phyloP scores from a whole-genome alignment of 2,888 invertebrate species.

The Cheilosia impressa region DNA sequence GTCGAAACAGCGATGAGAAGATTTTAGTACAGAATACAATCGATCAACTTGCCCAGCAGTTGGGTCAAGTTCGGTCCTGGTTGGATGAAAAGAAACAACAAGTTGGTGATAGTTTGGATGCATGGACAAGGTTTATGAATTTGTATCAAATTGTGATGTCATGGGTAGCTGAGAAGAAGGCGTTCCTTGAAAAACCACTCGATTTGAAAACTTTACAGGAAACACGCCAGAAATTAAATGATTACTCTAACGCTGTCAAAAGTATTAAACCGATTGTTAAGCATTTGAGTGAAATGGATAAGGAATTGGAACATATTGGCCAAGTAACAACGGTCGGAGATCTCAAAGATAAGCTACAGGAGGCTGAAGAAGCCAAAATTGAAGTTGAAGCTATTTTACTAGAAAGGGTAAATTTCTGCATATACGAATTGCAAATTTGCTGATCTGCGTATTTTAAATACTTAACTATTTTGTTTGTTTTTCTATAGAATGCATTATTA shows the following conservation, averaged over 20 bases:
- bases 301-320: conserved; percentile 93
- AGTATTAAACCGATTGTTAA: conserved; percentile 94
- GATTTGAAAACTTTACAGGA: conserved; percentile 91
- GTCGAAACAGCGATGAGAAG: conserved; percentile 90
- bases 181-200: conserved; percentile 91
- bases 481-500: conserved; percentile 90
- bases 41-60: conserved; percentile 90
- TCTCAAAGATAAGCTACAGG: conserved; percentile 92
- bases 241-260: conserved; percentile 94
- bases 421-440: neutral
- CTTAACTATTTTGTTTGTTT: neutral
- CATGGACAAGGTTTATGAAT: conserved; percentile 93
- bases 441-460: neutral
- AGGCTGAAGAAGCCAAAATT: conserved; percentile 93
- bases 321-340: conserved; percentile 93
- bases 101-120: conserved; percentile 93
- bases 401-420: conserved; percentile 87
- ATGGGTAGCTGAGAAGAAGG: conserved; percentile 93
- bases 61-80: conserved; percentile 90
- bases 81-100: conserved; percentile 93
- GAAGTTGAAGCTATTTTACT: conserved; percentile 93
- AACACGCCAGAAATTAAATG: conserved; percentile 92
- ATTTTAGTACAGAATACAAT: conserved; percentile 90
- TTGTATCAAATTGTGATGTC: conserved; percentile 91
- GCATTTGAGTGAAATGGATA: conserved; percentile 95